Evolutionary conservation across 2,888 invertebrate species (phyloP).

Genomic region (Tubiluchus corallicola): DNA sequence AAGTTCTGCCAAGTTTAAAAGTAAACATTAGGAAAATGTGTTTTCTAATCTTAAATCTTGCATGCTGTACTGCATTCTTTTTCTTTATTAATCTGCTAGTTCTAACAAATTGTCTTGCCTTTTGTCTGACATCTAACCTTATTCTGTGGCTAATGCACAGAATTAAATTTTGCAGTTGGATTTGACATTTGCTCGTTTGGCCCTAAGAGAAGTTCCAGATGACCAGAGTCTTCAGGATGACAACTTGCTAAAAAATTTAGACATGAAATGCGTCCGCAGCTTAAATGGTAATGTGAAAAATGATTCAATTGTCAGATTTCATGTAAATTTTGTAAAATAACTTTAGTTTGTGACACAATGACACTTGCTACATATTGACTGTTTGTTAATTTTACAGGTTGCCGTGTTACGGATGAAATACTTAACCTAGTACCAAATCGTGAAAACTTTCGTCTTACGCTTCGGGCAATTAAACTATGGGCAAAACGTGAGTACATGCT

Average conservation of each 20-base stretch:
- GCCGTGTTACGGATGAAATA: slow-evolving; percentile 96
- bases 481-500: slow-evolving; percentile 73
- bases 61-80: too few relatives aligned
- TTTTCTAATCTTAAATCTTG: too few relatives aligned
- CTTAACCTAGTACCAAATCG: slow-evolving; percentile 82
- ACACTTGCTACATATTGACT: not conserved
- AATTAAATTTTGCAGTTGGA: slow-evolving; percentile 40
- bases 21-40: too few relatives aligned
- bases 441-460: slow-evolving; percentile 74
- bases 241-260: slow-evolving; percentile 73
- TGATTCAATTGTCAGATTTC: too few relatives aligned
- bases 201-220: slow-evolving; percentile 87
- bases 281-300: slow-evolving; percentile 74
- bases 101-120: slow-evolving; percentile 5
- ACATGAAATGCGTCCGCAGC: slow-evolving; percentile 87
- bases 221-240: slow-evolving; percentile 72
- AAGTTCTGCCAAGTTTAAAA: too few relatives aligned
- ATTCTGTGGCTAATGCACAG: slow-evolving; percentile 2
- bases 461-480: slow-evolving; percentile 92
- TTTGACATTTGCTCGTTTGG: slow-evolving; percentile 83
- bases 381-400: slow-evolving; percentile 35
- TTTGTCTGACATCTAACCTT: not conserved
- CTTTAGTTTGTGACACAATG: too few relatives aligned
- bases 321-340: too few relatives aligned
- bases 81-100: not conserved